Evolutionary conservation across 2,797 vertebrate genomes (phyloP).

Genomic region (Melanotaenia parkinsoni): DNA sequence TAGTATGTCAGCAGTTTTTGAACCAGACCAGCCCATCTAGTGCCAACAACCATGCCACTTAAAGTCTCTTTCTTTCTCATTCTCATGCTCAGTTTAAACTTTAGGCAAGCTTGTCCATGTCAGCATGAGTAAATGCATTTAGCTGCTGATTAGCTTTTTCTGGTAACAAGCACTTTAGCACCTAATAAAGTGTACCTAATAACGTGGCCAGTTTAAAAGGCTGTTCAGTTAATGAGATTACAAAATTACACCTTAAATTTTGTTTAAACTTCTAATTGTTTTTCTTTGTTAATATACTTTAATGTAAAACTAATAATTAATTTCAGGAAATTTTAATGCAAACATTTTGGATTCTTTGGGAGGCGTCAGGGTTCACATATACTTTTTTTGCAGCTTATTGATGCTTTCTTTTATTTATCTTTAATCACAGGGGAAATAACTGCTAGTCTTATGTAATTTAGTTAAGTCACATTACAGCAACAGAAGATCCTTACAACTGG

Average conservation of each 20-base stretch:
- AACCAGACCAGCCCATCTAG: no score
- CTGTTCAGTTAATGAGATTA: neutral
- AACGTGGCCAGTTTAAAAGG: no score
- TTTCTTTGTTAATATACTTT: neutral
- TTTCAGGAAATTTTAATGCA: no score
- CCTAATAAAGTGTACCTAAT: no score
- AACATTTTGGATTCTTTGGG: neutral
- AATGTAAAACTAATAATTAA: neutral
- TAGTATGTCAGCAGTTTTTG: no score
- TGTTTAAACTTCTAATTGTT: neutral
- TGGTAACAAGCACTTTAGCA: no score
- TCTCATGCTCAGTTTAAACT: no score
- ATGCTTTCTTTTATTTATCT: neutral
- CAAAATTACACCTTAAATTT: neutral
- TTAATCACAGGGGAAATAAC: slow-evolving; percentile 1
- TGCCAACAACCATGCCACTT: no score
- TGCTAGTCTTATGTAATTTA: slow-evolving; percentile 43
- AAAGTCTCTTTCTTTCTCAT: no score
- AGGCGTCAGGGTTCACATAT: neutral
- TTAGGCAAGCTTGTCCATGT: no score
- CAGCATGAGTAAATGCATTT: no score
- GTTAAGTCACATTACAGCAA: slow-evolving; percentile 40
- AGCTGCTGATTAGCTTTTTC: no score
- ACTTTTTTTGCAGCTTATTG: neutral
- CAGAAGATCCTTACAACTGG: slow-evolving; percentile 32